These are phyloP conservation scores for Nysson spinosus DNA, from an alignment of 2,888 invertebrate species.

Conservation along the genomic window DNA sequence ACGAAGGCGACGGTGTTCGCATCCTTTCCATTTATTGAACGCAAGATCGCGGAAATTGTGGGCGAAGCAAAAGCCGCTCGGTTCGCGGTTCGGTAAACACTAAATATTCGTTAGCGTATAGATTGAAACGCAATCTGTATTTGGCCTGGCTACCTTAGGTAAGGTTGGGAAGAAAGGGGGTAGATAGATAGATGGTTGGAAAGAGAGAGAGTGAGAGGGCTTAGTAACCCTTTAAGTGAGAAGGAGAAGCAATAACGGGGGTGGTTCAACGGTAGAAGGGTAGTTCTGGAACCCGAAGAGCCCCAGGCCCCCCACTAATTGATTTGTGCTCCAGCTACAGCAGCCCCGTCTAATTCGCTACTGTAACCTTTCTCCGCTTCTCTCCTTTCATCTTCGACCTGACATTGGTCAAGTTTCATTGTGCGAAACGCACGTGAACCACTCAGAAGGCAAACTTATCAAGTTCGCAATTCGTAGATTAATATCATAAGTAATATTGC, in stretches of 20 bases:
- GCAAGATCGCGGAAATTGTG: constrained; percentile 69
- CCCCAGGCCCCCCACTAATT: constrained; percentile 65
- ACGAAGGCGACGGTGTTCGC: constrained; percentile 17
- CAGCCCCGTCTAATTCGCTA: constrained; percentile 48
- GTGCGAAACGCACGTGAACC: constrained; percentile 4
- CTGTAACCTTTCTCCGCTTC: constrained; percentile 43
- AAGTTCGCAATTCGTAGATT: too few relatives aligned
- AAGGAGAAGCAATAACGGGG: constrained; percentile 37
- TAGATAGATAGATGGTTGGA: constrained; percentile 6
- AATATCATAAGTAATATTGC: too few relatives aligned
- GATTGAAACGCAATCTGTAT: constrained; percentile 76
- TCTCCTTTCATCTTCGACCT: constrained; percentile 27
- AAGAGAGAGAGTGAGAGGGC: constrained; percentile 42
- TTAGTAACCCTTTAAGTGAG: constrained; percentile 40
- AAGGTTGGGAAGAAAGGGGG: constrained; percentile 23
- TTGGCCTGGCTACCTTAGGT: constrained; percentile 64
- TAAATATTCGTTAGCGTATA: constrained; percentile 76
- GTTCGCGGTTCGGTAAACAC: constrained; percentile 76
- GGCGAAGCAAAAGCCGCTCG: constrained; percentile 65
- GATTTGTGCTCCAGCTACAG: constrained; percentile 64
- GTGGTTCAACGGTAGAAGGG: constrained; percentile 47
- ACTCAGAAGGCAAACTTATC: too few relatives aligned
- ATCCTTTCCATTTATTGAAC: constrained; percentile 56
- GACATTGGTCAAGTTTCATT: constrained; percentile 17
- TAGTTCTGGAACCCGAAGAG: constrained; percentile 63